phyloP scores from a whole-genome alignment of 1,140 invertebrate genomes.

The Sitophilus oryzae region DNA sequence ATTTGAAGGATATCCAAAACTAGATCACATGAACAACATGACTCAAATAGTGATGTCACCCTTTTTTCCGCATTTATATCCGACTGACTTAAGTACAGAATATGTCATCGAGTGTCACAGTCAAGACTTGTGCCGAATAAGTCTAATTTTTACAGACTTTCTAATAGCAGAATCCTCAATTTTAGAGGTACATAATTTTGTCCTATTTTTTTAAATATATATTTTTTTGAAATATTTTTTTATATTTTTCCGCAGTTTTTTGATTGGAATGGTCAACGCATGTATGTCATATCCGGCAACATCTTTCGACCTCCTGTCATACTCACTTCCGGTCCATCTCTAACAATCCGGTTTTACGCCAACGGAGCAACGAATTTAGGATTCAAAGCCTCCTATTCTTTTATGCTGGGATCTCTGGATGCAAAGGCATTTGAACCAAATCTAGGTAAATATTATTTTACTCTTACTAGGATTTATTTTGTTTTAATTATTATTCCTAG shows the following conservation, averaged over 20 bases:
- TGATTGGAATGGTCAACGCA: conserved; percentile 61
- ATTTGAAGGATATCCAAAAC: conserved; percentile 49
- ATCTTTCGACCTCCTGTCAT: conserved; percentile 65
- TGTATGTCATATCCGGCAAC: conserved; percentile 60
- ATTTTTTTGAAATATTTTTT: conserved; percentile 11
- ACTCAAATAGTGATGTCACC: conserved; percentile 54
- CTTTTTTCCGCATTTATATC: conserved; percentile 65
- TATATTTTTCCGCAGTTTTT: conserved; percentile 52
- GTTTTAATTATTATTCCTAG: too few species aligned
- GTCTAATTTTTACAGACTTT: conserved; percentile 65
- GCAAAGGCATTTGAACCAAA: conserved; percentile 53
- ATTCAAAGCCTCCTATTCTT: conserved; percentile 64
- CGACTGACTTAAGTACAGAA: conserved; percentile 61
- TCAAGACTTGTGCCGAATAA: conserved; percentile 52
- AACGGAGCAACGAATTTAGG: conserved; percentile 64
- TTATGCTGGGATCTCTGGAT: conserved; percentile 51
- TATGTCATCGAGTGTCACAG: conserved; percentile 56
- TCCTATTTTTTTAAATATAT: conserved; percentile 4
- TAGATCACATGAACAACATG: conserved; percentile 36
- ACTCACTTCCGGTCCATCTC: conserved; percentile 56
- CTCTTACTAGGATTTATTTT: too few species aligned
- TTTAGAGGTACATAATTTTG: conserved; percentile 52
- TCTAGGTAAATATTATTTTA: conserved; percentile 45
- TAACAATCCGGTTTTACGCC: conserved; percentile 64
- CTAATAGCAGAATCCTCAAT: conserved; percentile 61